phyloP scores from a whole-genome alignment of 2,113 vertebrate genomes.

The Mellivora capensis region DNA sequence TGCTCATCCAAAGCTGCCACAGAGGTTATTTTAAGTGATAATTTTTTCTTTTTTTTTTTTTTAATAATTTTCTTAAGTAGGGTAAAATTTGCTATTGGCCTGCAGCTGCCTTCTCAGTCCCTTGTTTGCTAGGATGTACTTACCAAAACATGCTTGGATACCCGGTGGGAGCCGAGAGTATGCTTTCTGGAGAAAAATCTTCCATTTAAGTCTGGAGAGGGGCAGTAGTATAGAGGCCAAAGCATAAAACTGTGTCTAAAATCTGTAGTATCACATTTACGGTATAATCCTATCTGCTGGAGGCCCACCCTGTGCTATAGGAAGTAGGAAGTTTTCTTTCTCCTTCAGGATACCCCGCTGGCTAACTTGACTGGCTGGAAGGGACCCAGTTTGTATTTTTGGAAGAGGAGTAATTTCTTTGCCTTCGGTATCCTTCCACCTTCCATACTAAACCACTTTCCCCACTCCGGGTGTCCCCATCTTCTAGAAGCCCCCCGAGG shows the following conservation, averaged over 20 bases:
- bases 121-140: background rate
- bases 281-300: background rate
- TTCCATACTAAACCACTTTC: background rate
- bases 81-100: background rate
- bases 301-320: background rate
- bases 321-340: background rate
- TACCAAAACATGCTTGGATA: background rate
- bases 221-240: background rate
- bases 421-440: background rate
- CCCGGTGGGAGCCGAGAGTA: background rate
- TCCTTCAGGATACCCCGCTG: background rate
- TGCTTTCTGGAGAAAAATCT: background rate
- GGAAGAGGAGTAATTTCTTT: background rate
- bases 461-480: background rate
- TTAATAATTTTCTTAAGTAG: background rate
- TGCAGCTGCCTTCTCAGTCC: background rate
- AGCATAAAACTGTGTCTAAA: background rate
- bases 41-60: too few relatives aligned
- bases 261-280: background rate
- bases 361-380: background rate
- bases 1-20: background rate
- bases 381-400: background rate
- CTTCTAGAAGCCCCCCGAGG: background rate
- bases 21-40: background rate
- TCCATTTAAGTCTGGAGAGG: background rate